These are phyloP conservation scores for Rutilus rutilus DNA, from an alignment of 2,113 vertebrate genomes.

Conservation along the genomic window DNA sequence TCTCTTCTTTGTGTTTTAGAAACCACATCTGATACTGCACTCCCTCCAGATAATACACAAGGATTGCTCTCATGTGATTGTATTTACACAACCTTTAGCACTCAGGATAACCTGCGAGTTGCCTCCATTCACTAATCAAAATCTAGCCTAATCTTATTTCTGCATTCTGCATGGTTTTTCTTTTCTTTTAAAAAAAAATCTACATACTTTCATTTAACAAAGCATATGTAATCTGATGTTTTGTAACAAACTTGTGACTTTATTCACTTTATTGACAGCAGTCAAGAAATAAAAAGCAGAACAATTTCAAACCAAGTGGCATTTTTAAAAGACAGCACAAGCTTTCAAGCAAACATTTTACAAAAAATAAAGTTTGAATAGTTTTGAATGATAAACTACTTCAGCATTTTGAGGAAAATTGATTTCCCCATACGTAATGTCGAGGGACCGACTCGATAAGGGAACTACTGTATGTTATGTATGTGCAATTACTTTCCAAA, in stretches of 20 bases:
- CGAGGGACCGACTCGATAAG: too few species aligned
- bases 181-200: too few species aligned
- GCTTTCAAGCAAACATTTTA: neutral
- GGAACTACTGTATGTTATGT: neutral
- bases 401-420: too few species aligned
- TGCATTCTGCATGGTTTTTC: neutral
- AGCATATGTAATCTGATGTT: neutral
- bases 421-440: too few species aligned
- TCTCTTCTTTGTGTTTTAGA: conserved; percentile 23
- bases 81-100: neutral
- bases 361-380: too few species aligned
- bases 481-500: neutral
- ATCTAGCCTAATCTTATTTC: neutral
- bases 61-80: neutral
- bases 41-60: neutral
- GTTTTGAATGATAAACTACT: too few species aligned
- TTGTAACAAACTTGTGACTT: neutral
- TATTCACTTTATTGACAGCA: neutral
- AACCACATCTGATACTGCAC: neutral
- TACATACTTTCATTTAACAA: neutral
- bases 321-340: neutral
- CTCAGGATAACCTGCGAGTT: neutral
- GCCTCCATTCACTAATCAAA: neutral
- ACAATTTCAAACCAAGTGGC: neutral
- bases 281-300: neutral